phyloP scores from a whole-genome alignment of 1,140 invertebrate genomes.

The Zaprionus camerounensis region DNA sequence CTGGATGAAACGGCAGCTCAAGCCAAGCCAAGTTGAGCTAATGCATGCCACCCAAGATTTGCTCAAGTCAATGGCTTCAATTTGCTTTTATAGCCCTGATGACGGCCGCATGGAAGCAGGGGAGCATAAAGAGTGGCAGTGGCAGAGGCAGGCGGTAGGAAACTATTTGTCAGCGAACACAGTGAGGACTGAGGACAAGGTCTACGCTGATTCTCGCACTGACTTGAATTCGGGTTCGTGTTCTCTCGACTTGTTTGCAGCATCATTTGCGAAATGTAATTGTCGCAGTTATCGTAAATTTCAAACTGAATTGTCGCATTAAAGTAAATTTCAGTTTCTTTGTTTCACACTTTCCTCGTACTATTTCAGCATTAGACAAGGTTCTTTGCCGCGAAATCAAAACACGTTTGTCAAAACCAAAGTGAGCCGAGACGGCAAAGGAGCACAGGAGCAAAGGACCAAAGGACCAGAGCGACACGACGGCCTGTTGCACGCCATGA shows the following conservation, averaged over 20 bases:
- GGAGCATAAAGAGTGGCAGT: background rate
- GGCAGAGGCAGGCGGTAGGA: slow-evolving; percentile 1
- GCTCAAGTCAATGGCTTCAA: slow-evolving; percentile 76
- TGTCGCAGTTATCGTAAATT: slow-evolving; percentile 80
- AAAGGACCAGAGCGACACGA: slow-evolving; percentile 12
- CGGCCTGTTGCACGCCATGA: slow-evolving; percentile 69
- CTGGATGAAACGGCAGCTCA: background rate
- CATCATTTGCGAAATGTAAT: slow-evolving; percentile 77
- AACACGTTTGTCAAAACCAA: slow-evolving; percentile 68
- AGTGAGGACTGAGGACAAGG: slow-evolving; percentile 3
- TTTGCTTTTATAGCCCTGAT: slow-evolving; percentile 66
- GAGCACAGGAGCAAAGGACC: background rate
- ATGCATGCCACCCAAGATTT: slow-evolving; percentile 64
- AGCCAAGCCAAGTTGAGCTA: slow-evolving; percentile 43
- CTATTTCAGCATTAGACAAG: slow-evolving; percentile 58
- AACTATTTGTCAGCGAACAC: slow-evolving; percentile 53
- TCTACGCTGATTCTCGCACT: background rate
- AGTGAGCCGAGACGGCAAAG: background rate
- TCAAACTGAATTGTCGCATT: slow-evolving; percentile 69
- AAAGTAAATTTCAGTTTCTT: slow-evolving; percentile 76
- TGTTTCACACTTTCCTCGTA: slow-evolving; percentile 46
- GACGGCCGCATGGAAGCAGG: background rate
- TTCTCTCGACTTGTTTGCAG: slow-evolving; percentile 61
- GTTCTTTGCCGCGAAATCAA: slow-evolving; percentile 56
- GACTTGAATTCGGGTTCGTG: slow-evolving; percentile 3